Base-by-base conservation (phyloP, 1,140 invertebrate species). In the Prorops nasuta region DNA sequence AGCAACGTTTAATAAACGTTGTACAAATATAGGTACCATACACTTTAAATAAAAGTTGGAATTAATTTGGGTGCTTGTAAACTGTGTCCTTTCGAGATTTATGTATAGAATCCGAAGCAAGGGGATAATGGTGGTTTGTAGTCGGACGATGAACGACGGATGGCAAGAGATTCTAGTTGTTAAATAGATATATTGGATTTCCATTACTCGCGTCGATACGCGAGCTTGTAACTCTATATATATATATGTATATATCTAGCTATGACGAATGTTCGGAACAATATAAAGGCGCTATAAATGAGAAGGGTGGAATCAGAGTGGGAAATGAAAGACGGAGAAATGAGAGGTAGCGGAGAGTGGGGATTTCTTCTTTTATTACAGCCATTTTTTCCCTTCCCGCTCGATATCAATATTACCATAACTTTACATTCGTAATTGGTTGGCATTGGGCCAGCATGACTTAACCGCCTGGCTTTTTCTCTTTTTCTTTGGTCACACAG, bases 381-480 rank as follows among this genome's bases (percentile, higher is more conserved):
- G 4, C 24, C 24, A 10, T 49, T 50, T 51, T 53, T 20, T 14
- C 28, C 21, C n/a, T 24, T 8, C 49, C 14, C 44, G 36, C 20
- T 35, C 54, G 44, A 51, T 54, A 61, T 63, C 54, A 51, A 54
- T 61, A 54, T 63, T 54, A 63, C 46, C 48, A 60, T 60, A 62
- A 60, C 46, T 62, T 63, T 63, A 58, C 55, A 63, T 58, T 54
- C 40, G 46, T 62, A 63, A 62, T 58, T 62, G 55, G 51, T 44
- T 58, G 59, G 55, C 59, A 38, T 44, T 31, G 28, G 21, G 56
- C 59, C 59, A 61, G 58, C 24, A 1, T 37, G 49, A 44, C 38
- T 35, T 41, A 44, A 21, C 21, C 12, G 20, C 7, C 10, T 28
- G 16, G 15, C 6, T 47, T 36, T 22, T 3, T 31, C 12, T 10